phyloP scores from a whole-genome alignment of 2,888 invertebrate genomes.

The Pemphredon lugubris region DNA sequence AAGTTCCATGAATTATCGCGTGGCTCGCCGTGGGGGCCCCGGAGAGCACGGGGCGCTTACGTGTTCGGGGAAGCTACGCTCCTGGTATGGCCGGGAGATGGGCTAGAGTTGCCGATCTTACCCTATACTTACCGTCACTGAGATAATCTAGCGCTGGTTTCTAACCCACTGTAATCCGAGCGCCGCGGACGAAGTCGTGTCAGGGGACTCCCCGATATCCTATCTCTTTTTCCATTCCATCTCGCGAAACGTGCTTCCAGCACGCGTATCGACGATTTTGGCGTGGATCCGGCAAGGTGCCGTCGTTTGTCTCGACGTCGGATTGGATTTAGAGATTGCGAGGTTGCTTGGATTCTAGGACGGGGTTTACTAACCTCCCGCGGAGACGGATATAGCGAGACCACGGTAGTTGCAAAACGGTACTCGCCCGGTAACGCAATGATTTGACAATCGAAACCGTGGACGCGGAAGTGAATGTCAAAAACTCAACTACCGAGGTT shows the following conservation, averaged over 20 bases:
- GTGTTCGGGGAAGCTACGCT: conserved; percentile 72
- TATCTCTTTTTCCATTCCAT: conserved; percentile 40
- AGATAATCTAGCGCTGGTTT: conserved; percentile 72
- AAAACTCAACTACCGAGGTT: no score
- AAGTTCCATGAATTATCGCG: conserved; percentile 73
- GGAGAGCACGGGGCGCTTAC: conserved; percentile 59
- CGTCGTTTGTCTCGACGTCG: no score
- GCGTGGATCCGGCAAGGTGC: no score
- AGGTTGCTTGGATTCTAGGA: no score
- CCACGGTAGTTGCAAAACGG: no score
- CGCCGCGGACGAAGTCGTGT: conserved; percentile 55
- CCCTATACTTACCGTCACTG: conserved; percentile 76
- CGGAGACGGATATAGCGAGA: no score
- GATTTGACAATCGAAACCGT: no score
- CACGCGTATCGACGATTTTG: no score
- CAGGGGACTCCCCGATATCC: conserved; percentile 50
- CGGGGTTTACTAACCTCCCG: no score
- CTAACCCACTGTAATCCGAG: conserved; percentile 68
- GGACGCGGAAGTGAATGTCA: no score
- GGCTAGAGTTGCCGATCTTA: conserved; percentile 66
- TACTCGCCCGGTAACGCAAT: no score
- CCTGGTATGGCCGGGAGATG: conserved; percentile 67
- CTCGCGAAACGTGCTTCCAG: conserved; percentile 41
- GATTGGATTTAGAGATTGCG: no score
- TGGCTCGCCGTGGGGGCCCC: conserved; percentile 56